phyloP scores from a whole-genome alignment of 2,888 invertebrate genomes.

The Parelbella ahira region DNA sequence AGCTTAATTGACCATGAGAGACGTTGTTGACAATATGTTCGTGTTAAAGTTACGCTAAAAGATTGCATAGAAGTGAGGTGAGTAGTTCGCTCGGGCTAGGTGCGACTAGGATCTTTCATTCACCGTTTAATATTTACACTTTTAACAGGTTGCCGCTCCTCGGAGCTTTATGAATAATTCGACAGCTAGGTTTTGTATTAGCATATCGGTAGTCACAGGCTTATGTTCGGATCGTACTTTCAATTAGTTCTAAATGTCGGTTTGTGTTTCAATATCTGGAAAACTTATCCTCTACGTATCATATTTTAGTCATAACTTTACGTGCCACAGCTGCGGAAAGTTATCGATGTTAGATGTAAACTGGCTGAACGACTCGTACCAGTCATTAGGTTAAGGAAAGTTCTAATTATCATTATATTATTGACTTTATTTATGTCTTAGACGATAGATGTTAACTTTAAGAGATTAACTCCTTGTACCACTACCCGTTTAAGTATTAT shows the following conservation, averaged over 20 bases:
- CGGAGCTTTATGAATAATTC: constrained; percentile 25
- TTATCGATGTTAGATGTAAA: constrained; percentile 50
- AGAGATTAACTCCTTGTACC: constrained; percentile 74
- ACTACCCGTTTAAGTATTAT: constrained; percentile 75
- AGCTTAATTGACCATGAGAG: constrained; percentile 40
- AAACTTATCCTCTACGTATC: constrained; percentile 18
- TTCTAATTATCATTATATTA: constrained; percentile 64
- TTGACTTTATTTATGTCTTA: constrained; percentile 65
- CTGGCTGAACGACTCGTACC: constrained; percentile 69
- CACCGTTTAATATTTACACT: no score
- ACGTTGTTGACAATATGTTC: constrained; percentile 44
- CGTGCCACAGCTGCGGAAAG: constrained; percentile 44
- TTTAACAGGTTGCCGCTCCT: constrained; percentile 23
- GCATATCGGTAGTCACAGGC: constrained; percentile 29
- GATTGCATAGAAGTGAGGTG: not conserved
- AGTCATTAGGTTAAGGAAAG: constrained; percentile 65
- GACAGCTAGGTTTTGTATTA: constrained; percentile 7
- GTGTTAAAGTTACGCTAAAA: constrained; percentile 36
- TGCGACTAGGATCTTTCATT: no score
- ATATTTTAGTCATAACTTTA: constrained; percentile 31
- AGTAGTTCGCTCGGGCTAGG: no score
- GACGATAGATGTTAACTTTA: constrained; percentile 62
- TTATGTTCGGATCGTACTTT: constrained; percentile 26
- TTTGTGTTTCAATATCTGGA: constrained; percentile 30
- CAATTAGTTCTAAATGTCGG: constrained; percentile 30